phyloP scores from a whole-genome alignment of 2,888 invertebrate species.

The Nematopogon swammerdamellus region DNA sequence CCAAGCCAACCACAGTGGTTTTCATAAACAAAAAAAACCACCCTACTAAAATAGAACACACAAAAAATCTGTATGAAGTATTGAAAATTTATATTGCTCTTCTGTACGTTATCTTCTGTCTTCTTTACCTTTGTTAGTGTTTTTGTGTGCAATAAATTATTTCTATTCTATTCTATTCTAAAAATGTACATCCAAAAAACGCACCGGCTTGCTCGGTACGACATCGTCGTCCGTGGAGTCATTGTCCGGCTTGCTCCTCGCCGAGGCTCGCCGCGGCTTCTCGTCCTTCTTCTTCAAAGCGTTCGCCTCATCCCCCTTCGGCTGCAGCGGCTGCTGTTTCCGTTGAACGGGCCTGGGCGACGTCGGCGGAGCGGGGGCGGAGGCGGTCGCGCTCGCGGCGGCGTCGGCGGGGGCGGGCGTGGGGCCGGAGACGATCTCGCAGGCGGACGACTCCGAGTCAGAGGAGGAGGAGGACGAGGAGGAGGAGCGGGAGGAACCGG shows the following conservation, averaged over 20 bases:
- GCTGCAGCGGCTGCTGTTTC: conserved; percentile 19
- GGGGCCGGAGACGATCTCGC: conserved; percentile 26
- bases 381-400: conserved; percentile 9
- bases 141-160: too few species aligned
- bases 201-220: conserved; percentile 31
- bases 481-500: conserved; percentile 66
- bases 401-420: conserved; percentile 10
- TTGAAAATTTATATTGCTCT: too few species aligned
- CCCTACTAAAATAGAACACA: too few species aligned
- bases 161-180: too few species aligned
- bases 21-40: too few species aligned
- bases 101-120: too few species aligned
- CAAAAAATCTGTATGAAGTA: too few species aligned
- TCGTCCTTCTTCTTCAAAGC: conserved; percentile 30
- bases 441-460: conserved; percentile 67
- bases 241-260: conserved; percentile 39
- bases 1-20: too few species aligned
- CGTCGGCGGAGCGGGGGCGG: neutral
- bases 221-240: conserved; percentile 63
- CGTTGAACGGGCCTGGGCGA: neutral
- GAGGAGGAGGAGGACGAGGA: conserved; percentile 68
- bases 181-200: too few species aligned
- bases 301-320: conserved; percentile 25
- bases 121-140: too few species aligned
- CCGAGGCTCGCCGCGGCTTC: conserved; percentile 28